Percentiles rank a stretch among this genome's conserved stretches.
Evolutionary conservation across 2,888 invertebrate genomes (phyloP).

Genomic region (Lithophane ornitopus): DNA sequence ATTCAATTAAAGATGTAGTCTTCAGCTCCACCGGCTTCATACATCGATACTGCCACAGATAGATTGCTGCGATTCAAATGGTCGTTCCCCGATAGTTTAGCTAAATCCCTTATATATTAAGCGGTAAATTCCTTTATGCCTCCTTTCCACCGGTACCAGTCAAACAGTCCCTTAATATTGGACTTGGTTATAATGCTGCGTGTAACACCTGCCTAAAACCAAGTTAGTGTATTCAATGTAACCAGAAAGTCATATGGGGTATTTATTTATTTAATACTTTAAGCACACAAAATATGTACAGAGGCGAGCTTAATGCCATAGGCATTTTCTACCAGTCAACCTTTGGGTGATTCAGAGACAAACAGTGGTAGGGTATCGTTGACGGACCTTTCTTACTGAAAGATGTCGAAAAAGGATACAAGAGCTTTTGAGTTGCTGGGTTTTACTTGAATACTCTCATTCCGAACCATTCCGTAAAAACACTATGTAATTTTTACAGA

Average conservation of each 20-base stretch:
- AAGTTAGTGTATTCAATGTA: not conserved
- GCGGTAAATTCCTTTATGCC: too few species aligned
- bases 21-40: not conserved
- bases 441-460: not conserved
- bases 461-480: not conserved
- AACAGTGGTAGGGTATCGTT: too few species aligned
- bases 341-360: too few species aligned
- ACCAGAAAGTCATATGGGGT: not conserved
- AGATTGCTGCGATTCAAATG: not conserved
- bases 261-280: too few species aligned
- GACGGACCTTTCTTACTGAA: not conserved
- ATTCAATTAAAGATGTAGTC: not conserved
- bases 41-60: not conserved
- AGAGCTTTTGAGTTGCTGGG: not conserved
- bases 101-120: not conserved
- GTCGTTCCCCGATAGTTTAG: too few species aligned
- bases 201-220: conserved; percentile 22
- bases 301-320: too few species aligned
- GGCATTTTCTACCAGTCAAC: too few species aligned
- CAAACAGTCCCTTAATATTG: not conserved
- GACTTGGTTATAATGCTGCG: not conserved
- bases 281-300: too few species aligned
- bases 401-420: not conserved
- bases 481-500: not conserved
- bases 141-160: not conserved